phyloP scores from a whole-genome alignment of 1,140 invertebrate genomes.

The Mactra quadrangularis region DNA sequence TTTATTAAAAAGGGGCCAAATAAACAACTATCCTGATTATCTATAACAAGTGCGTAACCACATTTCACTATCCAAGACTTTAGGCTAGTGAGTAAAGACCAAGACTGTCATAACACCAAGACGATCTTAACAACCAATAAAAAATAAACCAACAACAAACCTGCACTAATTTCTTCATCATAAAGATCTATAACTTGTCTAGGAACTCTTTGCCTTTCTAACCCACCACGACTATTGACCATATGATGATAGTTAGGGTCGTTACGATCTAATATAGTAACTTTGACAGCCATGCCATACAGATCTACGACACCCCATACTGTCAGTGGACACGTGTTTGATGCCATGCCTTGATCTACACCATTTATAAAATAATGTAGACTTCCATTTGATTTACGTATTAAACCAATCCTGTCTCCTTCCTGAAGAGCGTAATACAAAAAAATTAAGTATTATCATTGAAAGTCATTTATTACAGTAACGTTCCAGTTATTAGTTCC shows the following conservation, averaged over 20 bases:
- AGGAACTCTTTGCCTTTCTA: constrained; percentile 69
- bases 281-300: constrained; percentile 93
- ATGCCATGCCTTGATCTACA: constrained; percentile 82
- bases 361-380: constrained; percentile 83
- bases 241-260: constrained; percentile 73
- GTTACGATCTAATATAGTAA: constrained; percentile 83
- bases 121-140: too few relatives aligned
- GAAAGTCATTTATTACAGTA: too few relatives aligned
- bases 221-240: constrained; percentile 53
- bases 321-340: constrained; percentile 75
- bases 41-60: too few relatives aligned
- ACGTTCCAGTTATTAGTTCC: too few relatives aligned
- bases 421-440: constrained; percentile 68
- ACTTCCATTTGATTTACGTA: constrained; percentile 78
- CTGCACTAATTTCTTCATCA: constrained; percentile 67
- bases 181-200: constrained; percentile 75
- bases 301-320: constrained; percentile 84
- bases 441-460: too few relatives aligned
- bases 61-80: too few relatives aligned
- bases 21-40: too few relatives aligned
- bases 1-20: too few relatives aligned
- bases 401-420: constrained; percentile 82
- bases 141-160: not conserved
- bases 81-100: too few relatives aligned
- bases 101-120: too few relatives aligned